A percentile compares a stretch with the other conserved stretches of the same genome.
Conservation (phyloP, 1,140 invertebrate genomes). For the Bombus haemorrhoidalis region DNA sequence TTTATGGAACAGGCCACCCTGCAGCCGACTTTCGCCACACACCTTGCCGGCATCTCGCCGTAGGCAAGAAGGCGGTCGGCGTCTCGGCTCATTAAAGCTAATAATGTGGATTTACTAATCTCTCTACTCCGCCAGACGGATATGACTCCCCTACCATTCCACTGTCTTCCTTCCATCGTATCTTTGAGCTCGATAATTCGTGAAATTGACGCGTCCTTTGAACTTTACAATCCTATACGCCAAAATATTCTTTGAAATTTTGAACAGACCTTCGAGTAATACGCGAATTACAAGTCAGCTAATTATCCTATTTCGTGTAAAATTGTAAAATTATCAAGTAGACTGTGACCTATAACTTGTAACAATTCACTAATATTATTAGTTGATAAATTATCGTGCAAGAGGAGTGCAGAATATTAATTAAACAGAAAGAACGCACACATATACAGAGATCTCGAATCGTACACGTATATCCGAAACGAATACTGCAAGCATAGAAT, state of each 20-base stretch:
- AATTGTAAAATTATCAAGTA: too few species aligned
- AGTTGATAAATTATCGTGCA: too few species aligned
- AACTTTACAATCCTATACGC: background rate
- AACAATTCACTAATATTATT: too few species aligned
- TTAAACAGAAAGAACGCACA: too few species aligned
- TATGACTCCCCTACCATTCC: constrained; percentile 26
- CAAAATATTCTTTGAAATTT: background rate
- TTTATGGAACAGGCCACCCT: constrained; percentile 71
- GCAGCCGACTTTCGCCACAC: constrained; percentile 74
- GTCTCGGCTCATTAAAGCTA: constrained; percentile 79
- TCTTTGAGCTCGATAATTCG: constrained; percentile 16
- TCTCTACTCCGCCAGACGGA: constrained; percentile 63
- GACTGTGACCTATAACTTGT: too few species aligned
- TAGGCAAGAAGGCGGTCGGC: constrained; percentile 72
- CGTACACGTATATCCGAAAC: too few species aligned
- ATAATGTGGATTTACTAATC: constrained; percentile 80
- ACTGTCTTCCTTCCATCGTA: constrained; percentile 19
- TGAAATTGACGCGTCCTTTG: constrained; percentile 4
- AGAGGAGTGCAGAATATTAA: too few species aligned
- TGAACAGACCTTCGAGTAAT: too few species aligned
- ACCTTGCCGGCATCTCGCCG: constrained; percentile 72
- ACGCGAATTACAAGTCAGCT: too few species aligned
- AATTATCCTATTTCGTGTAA: too few species aligned
- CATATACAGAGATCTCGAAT: too few species aligned
- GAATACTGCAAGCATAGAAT: too few species aligned